These are phyloP conservation scores for Scatophagus argus DNA, from an alignment of 2,113 vertebrate genomes.

Conservation along the genomic window DNA sequence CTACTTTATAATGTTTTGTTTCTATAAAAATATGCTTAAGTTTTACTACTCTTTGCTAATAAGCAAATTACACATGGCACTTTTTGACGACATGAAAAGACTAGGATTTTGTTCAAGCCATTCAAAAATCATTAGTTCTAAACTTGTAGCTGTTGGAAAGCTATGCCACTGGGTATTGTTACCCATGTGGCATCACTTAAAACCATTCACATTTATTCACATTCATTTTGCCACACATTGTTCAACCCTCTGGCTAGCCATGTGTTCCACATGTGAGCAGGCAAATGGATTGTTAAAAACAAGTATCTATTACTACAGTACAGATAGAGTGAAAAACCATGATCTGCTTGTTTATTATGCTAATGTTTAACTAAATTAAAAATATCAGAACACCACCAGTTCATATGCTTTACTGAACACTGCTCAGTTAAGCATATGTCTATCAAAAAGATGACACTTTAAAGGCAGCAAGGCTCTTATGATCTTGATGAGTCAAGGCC, in stretches of 20 bases:
- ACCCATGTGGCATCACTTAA: constrained; percentile 33
- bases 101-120: neutral
- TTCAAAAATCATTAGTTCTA: neutral
- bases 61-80: neutral
- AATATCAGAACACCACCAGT: neutral
- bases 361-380: neutral
- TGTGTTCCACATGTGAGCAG: constrained; percentile 33
- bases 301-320: neutral
- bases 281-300: constrained; percentile 4
- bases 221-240: constrained; percentile 9
- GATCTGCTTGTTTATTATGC: neutral
- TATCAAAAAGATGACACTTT: neutral
- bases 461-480: constrained; percentile 1
- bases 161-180: neutral
- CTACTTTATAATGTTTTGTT: neutral
- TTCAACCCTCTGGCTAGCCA: constrained; percentile 23
- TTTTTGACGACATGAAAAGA: neutral
- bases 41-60: neutral
- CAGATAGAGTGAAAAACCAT: neutral
- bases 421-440: neutral
- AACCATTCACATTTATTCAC: too few relatives aligned
- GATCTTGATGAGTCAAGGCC: constrained; percentile 5
- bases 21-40: neutral
- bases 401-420: too few relatives aligned
- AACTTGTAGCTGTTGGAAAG: neutral